phyloP scores from a whole-genome alignment of 1,140 invertebrate genomes.

The Lasioglossum baleicum region DNA sequence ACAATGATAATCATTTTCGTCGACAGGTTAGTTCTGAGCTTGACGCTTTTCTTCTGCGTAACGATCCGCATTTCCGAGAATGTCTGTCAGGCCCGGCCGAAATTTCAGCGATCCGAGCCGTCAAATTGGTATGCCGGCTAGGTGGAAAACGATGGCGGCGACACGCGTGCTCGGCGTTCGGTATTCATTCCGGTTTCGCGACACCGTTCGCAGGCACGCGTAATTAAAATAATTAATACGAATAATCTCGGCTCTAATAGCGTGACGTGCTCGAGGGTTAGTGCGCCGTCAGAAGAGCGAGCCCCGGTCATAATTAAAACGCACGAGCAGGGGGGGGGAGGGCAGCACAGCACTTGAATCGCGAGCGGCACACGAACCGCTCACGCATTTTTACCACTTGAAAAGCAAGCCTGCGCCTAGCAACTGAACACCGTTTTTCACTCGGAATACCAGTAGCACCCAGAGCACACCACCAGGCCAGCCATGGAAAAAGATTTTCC shows the following conservation, averaged over 20 bases:
- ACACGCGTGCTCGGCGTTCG: no score
- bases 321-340: constrained; percentile 18
- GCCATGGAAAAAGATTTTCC: background rate
- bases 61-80: background rate
- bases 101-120: no score
- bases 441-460: background rate
- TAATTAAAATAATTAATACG: constrained; percentile 72
- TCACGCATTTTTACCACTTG: constrained; percentile 44
- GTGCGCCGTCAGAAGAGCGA: constrained; percentile 9
- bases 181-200: background rate
- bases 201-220: constrained; percentile 8
- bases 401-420: background rate
- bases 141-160: no score
- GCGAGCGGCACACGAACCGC: background rate
- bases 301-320: constrained; percentile 65
- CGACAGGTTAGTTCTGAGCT: no score
- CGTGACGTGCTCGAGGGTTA: constrained; percentile 43
- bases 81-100: no score
- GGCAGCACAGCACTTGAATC: constrained; percentile 34
- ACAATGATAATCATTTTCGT: no score
- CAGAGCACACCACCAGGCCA: background rate
- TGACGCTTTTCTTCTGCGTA: no score
- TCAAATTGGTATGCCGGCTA: no score
- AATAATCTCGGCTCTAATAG: constrained; percentile 66
- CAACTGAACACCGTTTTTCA: background rate